Percentiles rank a stretch among this genome's conserved stretches.
phyloP scores from a whole-genome alignment of 2,888 invertebrate species.

The Plebejus melissa region DNA sequence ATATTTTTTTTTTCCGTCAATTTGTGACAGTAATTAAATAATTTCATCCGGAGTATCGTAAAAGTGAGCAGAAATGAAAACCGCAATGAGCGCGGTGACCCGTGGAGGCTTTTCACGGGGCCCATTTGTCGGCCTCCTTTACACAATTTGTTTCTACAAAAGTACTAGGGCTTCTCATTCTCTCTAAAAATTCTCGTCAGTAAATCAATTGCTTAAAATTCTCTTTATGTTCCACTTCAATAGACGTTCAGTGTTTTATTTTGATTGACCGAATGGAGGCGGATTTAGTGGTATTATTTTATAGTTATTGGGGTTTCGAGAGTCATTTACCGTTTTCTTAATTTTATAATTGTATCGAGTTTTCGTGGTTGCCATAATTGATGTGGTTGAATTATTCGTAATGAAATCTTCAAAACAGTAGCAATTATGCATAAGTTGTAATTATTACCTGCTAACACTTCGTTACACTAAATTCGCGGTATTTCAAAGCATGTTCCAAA shows the following conservation, averaged over 20 bases:
- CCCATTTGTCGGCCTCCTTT: slow-evolving; percentile 29
- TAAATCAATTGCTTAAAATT: neutral
- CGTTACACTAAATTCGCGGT: too few species aligned
- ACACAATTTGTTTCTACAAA: slow-evolving; percentile 30
- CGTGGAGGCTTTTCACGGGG: slow-evolving; percentile 33
- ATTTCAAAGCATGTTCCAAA: too few species aligned
- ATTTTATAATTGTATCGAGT: neutral
- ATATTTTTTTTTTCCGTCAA: slow-evolving; percentile 7
- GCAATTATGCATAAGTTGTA: too few species aligned
- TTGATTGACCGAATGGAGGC: neutral
- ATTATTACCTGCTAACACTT: too few species aligned
- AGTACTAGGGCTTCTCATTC: neutral
- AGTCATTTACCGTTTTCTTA: neutral
- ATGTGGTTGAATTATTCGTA: neutral
- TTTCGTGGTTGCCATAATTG: neutral
- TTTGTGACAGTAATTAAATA: slow-evolving; percentile 27
- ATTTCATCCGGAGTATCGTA: slow-evolving; percentile 27
- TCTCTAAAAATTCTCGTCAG: neutral
- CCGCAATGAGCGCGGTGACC: slow-evolving; percentile 33
- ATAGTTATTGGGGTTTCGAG: neutral
- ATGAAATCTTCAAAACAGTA: too few species aligned
- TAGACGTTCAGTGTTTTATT: neutral
- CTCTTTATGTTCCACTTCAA: neutral
- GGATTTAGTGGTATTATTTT: neutral
- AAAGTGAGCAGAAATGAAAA: slow-evolving; percentile 34